A percentile compares a stretch with the other conserved stretches of the same genome.
These are phyloP conservation scores for Oncopodura yosiiana DNA, from an alignment of 1,140 invertebrate species.

Conservation along the genomic window DNA sequence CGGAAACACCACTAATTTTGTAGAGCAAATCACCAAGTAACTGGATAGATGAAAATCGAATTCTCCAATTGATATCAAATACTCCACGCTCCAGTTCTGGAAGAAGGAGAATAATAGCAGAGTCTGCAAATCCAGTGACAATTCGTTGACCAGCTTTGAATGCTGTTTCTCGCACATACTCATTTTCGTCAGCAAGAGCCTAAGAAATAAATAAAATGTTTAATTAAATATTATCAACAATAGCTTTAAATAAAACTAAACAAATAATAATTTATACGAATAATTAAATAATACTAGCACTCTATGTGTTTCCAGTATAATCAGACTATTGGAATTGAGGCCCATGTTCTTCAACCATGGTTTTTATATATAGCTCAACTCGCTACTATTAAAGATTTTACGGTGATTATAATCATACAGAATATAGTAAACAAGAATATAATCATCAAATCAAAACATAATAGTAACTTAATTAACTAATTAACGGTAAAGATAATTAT, in stretches of 20 bases:
- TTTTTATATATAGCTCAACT: neutral
- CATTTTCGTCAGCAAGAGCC: slow-evolving; percentile 96
- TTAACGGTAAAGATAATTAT: too few relatives aligned
- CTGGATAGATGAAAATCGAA: slow-evolving; percentile 91
- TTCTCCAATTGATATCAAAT: slow-evolving; percentile 97
- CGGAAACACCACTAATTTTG: slow-evolving; percentile 90
- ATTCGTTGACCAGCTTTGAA: slow-evolving; percentile 92
- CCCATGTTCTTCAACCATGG: too few relatives aligned
- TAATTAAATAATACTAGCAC: too few relatives aligned
- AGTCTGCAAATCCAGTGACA: slow-evolving; percentile 91
- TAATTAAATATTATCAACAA: too few relatives aligned
- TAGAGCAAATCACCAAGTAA: slow-evolving; percentile 92
- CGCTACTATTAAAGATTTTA: neutral
- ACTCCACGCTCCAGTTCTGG: slow-evolving; percentile 88
- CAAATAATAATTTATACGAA: too few relatives aligned
- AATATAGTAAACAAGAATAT: neutral
- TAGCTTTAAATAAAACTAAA: too few relatives aligned
- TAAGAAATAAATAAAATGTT: slow-evolving; percentile 38
- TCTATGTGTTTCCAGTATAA: neutral
- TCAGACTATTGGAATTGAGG: too few relatives aligned
- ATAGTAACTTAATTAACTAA: too few relatives aligned
- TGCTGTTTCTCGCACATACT: slow-evolving; percentile 95
- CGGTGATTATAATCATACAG: neutral
- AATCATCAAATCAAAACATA: neutral
- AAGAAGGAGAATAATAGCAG: slow-evolving; percentile 82